Evolutionary conservation across 2,113 vertebrate genomes (phyloP).

Genomic region (Silurus meridionalis): DNA sequence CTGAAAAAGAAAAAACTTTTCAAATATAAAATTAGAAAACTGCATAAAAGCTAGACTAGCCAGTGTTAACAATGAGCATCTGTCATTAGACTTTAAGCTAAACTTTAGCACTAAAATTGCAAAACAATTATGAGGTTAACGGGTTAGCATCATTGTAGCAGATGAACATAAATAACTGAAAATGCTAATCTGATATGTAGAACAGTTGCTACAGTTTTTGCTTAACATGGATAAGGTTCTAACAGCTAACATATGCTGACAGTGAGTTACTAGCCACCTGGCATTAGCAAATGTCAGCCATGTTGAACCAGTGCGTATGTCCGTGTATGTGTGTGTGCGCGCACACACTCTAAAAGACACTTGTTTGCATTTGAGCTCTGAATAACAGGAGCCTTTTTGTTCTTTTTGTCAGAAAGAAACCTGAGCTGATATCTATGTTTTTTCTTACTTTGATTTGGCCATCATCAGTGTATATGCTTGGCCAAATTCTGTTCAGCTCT

Average conservation of each 20-base stretch:
- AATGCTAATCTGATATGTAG: not conserved
- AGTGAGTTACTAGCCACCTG: conserved; percentile 7
- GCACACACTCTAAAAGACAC: not conserved
- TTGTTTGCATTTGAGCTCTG: not conserved
- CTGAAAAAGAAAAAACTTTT: not conserved
- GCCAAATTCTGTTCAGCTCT: not conserved
- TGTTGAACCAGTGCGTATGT: not conserved
- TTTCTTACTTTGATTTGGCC: conserved; percentile 54
- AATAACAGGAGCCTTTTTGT: conserved; percentile 25
- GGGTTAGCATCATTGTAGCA: not conserved
- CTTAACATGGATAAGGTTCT: not conserved
- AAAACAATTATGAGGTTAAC: not conserved
- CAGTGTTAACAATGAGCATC: not conserved
- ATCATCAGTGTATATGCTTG: conserved; percentile 56
- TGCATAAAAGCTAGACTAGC: not conserved
- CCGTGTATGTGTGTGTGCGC: conserved; percentile 3
- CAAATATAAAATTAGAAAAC: too few species aligned
- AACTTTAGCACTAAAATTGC: not conserved
- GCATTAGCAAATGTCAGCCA: not conserved
- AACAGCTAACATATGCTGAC: not conserved
- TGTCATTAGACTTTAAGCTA: not conserved
- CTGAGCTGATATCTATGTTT: not conserved
- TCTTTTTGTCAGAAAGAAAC: conserved; percentile 2
- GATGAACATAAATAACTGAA: not conserved
- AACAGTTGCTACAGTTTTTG: not conserved